A percentile compares a stretch with the other conserved stretches of the same genome.
phyloP scores from a whole-genome alignment of 2,797 vertebrate species.

The Chaunax sp. region DNA sequence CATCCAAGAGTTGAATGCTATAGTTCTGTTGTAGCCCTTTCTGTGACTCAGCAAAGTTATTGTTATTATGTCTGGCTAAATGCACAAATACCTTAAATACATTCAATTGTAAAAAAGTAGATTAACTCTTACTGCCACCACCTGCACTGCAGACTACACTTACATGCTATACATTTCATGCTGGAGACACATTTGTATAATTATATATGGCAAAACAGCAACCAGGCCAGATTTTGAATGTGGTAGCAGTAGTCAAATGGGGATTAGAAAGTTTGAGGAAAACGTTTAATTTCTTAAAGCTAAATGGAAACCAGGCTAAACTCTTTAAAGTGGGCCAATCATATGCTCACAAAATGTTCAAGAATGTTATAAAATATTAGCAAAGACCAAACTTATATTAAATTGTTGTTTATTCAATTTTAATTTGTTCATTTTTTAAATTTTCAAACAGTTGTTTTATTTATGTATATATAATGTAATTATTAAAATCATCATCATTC shows the following conservation, averaged over 20 bases:
- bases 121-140: constrained; percentile 1
- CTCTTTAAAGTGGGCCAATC: no score
- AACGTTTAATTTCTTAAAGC: constrained; percentile 1
- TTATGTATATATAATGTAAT: no score
- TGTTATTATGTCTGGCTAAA: constrained; percentile 31
- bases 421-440: no score
- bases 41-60: constrained; percentile 24
- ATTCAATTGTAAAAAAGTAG: constrained; percentile 24
- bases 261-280: not conserved
- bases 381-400: not conserved
- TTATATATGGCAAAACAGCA: not conserved
- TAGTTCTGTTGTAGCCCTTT: not conserved
- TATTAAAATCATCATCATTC: not conserved
- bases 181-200: not conserved
- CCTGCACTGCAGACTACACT: constrained; percentile 2
- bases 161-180: not conserved
- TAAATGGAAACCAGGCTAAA: no score
- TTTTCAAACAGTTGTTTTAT: not conserved
- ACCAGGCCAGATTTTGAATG: not conserved
- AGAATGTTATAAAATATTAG: no score
- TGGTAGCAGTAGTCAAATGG: not conserved
- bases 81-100: not conserved
- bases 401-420: not conserved
- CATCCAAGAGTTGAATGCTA: not conserved
- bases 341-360: no score